Conservation (phyloP, 2,797 vertebrate genomes). For the Apogon talboti region DNA sequence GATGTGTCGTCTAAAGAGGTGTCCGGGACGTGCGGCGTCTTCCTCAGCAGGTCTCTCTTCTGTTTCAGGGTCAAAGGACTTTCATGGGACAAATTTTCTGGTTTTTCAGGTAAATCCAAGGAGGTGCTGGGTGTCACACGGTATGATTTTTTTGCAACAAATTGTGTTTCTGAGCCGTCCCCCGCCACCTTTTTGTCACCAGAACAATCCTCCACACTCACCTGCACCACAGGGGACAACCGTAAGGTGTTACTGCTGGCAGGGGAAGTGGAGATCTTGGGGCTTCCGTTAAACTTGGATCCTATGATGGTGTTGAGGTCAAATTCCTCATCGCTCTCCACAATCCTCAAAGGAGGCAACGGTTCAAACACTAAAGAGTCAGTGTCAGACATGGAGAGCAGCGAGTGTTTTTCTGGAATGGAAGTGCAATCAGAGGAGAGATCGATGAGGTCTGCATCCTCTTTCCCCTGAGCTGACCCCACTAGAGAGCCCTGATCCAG, state of each 20-base stretch:
- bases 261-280: conserved; percentile 78
- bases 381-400: conserved; percentile 94
- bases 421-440: conserved; percentile 96
- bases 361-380: conserved; percentile 97
- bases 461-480: conserved; percentile 80
- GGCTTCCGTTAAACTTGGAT: conserved; percentile 74
- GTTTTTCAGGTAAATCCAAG: conserved; percentile 70
- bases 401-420: conserved; percentile 93
- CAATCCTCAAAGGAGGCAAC: conserved; percentile 94
- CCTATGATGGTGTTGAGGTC: conserved; percentile 78
- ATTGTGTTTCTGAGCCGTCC: conserved; percentile 49
- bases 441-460: conserved; percentile 95
- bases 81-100: conserved; percentile 80
- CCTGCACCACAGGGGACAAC: conserved; percentile 89
- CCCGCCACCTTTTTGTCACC: conserved; percentile 74
- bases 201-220: conserved; percentile 93
- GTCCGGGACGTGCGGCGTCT: conserved; percentile 90
- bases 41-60: conserved; percentile 93
- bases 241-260: conserved; percentile 86
- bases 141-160: conserved; percentile 55
- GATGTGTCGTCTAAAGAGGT: conserved; percentile 88
- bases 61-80: conserved; percentile 93
- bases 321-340: conserved; percentile 97
- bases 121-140: conserved; percentile 74
- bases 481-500: conserved; percentile 80